Conservation (phyloP, 2,797 vertebrate species). For the Dipus sagitta region DNA sequence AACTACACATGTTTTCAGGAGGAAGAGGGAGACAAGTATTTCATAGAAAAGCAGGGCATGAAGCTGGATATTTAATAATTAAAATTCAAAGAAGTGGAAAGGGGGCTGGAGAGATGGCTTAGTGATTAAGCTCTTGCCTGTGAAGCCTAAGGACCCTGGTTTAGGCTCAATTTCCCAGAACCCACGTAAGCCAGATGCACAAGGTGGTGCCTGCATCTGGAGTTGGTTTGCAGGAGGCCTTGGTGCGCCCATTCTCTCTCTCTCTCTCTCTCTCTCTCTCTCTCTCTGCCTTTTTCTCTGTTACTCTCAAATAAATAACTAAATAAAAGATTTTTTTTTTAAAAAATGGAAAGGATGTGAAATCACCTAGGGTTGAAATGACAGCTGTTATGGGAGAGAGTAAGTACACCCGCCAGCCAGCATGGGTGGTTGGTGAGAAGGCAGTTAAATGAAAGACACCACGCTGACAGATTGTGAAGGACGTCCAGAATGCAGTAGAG, state of each 20-base stretch:
- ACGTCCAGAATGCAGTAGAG: neutral
- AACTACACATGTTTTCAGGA: neutral
- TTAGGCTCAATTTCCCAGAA: no score
- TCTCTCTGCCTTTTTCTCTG: no score
- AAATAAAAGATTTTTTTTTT: no score
- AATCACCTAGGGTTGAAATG: neutral
- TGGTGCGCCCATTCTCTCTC: no score
- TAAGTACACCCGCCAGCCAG: neutral
- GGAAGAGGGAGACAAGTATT: neutral
- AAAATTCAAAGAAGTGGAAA: neutral
- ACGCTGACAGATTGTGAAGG: constrained; percentile 37
- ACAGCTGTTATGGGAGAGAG: neutral
- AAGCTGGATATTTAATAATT: neutral
- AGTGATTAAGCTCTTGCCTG: no score
- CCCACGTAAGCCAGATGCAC: no score
- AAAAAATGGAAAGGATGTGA: neutral
- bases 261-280: no score
- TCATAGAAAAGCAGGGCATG: constrained; percentile 1
- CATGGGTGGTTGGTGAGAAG: neutral
- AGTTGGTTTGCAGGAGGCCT: no score
- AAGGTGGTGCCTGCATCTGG: no score
- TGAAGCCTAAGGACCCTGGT: no score
- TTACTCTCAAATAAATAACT: no score
- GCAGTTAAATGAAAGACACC: neutral
- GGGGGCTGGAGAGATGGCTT: no score